Percentiles rank a stretch among this genome's conserved stretches.
Conservation (phyloP, 2,797 vertebrate species). For the Molothrus ater region DNA sequence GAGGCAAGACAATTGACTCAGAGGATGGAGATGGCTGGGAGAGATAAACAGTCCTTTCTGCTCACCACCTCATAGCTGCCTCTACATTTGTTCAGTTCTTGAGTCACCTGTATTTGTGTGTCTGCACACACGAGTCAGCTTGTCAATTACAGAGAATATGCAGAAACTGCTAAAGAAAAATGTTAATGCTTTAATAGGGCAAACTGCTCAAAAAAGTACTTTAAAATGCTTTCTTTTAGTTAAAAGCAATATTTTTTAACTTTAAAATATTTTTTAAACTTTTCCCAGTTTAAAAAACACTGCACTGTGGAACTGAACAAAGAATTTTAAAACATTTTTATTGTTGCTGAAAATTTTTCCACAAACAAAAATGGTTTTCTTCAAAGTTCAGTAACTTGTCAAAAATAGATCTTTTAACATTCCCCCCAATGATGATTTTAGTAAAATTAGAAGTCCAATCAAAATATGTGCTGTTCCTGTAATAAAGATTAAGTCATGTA, state of each 20-base stretch:
- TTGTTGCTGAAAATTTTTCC: not conserved
- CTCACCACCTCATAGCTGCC: not conserved
- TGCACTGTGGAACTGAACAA: not conserved
- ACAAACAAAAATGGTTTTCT: not conserved
- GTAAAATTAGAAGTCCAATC: not conserved
- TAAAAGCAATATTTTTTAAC: not conserved
- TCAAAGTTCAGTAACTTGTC: not conserved
- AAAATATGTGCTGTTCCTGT: not conserved
- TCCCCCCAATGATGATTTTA: not conserved
- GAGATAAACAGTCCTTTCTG: not conserved
- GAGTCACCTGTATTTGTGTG: rapidly evolving
- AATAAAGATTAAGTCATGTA: not conserved
- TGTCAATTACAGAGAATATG: not conserved
- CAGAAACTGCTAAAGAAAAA: not conserved
- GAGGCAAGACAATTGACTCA: not conserved
- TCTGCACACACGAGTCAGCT: not conserved
- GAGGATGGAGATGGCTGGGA: not conserved
- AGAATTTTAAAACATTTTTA: not conserved
- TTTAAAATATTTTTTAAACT: not conserved
- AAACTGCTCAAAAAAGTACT: not conserved
- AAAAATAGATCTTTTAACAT: not conserved
- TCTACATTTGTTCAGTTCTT: not conserved
- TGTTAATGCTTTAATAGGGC: not conserved
- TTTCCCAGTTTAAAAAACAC: not conserved
- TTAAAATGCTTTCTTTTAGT: not conserved